phyloP scores from a whole-genome alignment of 2,113 vertebrate species.

The Greenwoodochromis staneri region DNA sequence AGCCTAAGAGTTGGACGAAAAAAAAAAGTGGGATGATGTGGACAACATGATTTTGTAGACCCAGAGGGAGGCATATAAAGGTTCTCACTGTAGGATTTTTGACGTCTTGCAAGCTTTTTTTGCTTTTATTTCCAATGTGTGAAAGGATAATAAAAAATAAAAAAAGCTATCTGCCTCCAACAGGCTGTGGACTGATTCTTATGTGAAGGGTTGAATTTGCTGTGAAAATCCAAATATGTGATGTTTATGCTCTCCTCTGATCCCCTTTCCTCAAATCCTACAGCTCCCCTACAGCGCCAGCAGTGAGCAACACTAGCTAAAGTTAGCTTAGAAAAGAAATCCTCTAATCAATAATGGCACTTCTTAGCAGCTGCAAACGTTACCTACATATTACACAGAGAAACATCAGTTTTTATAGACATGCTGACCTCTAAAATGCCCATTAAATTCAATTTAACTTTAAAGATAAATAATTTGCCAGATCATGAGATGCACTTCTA shows the following conservation, averaged over 20 bases:
- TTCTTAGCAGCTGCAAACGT: neutral
- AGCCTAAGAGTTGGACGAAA: neutral
- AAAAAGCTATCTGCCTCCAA: neutral
- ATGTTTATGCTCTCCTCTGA: neutral
- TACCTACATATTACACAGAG: neutral
- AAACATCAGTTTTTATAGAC: neutral
- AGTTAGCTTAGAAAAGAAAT: neutral
- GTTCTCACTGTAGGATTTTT: neutral
- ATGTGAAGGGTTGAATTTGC: neutral
- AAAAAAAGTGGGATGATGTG: neutral
- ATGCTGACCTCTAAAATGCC: neutral
- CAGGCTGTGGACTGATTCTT: neutral
- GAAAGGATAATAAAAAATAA: neutral
- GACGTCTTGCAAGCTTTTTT: neutral
- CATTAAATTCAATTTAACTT: neutral
- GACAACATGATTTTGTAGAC: neutral
- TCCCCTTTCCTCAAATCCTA: neutral
- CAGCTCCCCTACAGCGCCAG: neutral
- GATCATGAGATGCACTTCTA: neutral
- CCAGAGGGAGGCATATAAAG: neutral
- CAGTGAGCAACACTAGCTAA: neutral
- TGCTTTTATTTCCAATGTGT: neutral
- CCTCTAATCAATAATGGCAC: neutral
- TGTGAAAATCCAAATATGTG: neutral
- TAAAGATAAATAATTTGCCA: neutral